These are phyloP conservation scores for Turdus rufiventris DNA, from an alignment of 2,113 vertebrate genomes.

Conservation along the genomic window DNA sequence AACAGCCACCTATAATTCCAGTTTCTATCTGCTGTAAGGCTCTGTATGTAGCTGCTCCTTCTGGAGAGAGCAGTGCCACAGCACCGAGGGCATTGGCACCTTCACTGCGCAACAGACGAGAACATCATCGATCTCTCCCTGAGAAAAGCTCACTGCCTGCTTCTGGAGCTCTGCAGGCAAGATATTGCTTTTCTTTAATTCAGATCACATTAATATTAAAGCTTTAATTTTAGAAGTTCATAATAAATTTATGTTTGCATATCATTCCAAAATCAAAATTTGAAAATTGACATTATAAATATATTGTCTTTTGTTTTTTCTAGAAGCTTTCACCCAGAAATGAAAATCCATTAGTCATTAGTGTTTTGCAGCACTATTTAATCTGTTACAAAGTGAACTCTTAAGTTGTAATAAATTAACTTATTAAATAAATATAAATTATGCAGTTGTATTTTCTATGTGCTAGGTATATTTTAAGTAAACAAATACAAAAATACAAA, in stretches of 20 bases:
- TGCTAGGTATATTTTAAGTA: neutral
- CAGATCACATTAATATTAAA: neutral
- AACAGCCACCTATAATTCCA: neutral
- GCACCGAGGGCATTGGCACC: neutral
- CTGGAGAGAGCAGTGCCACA: neutral
- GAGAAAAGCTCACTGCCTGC: neutral
- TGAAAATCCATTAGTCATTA: neutral
- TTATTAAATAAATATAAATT: neutral
- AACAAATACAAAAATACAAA: neutral
- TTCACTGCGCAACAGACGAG: neutral
- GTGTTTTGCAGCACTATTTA: neutral
- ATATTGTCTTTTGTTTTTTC: neutral
- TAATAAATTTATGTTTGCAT: neutral
- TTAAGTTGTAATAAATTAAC: neutral
- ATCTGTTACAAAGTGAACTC: neutral
- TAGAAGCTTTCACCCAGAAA: neutral
- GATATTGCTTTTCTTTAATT: neutral
- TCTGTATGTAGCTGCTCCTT: neutral
- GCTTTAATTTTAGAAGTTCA: neutral
- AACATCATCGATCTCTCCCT: neutral
- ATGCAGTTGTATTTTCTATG: neutral
- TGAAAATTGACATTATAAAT: neutral
- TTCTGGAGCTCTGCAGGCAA: slow-evolving; percentile 1
- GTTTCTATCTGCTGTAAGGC: neutral
- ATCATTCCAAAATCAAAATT: neutral